phyloP scores from a whole-genome alignment of 2,113 vertebrate genomes.

The Scopus umbretta region DNA sequence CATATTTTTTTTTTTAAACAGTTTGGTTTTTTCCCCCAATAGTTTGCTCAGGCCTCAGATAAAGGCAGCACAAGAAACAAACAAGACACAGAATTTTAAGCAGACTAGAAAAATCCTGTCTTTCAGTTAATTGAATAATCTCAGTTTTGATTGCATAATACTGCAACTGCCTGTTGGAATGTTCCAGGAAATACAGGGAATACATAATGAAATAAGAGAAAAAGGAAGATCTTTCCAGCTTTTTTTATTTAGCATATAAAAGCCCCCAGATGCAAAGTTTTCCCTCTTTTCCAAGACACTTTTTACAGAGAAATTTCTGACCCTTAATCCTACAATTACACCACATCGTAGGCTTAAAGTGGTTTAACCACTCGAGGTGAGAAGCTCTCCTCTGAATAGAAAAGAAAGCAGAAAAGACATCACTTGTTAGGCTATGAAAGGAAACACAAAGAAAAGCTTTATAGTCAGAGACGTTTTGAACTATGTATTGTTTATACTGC shows the following conservation, averaged over 20 bases:
- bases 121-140: background rate
- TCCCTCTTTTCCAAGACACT: background rate
- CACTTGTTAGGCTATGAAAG: background rate
- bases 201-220: background rate
- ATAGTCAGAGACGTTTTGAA: background rate
- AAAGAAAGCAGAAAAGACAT: background rate
- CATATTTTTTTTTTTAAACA: background rate
- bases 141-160: background rate
- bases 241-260: background rate
- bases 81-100: slow-evolving; percentile 34
- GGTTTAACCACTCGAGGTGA: background rate
- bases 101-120: slow-evolving; percentile 2
- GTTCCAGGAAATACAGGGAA: background rate
- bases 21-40: background rate
- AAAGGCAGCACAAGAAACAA: slow-evolving; percentile 20
- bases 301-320: background rate
- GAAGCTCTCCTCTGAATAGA: background rate
- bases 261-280: background rate
- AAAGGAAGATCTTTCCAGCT: background rate
- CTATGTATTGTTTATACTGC: background rate
- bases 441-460: background rate
- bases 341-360: background rate
- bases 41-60: background rate
- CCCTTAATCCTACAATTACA: background rate
- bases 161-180: background rate